Base-by-base conservation (phyloP, 2,888 invertebrate species). In the Glomeris marginata region DNA sequence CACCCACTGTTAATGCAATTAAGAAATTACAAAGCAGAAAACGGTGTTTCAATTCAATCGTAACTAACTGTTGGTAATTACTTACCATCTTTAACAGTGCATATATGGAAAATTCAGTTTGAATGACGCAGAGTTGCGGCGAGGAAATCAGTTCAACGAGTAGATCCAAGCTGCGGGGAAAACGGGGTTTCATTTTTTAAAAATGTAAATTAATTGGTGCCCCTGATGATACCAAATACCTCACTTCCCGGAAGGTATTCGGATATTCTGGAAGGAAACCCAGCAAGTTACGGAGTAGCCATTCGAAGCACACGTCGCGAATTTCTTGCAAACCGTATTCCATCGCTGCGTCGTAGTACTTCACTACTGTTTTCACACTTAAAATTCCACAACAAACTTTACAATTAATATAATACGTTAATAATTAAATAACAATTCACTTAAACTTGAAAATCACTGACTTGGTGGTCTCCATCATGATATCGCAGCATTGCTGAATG, bases 21-120 rank as follows among this genome's bases (percentile, higher is more conserved):
- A 38, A 41, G 28, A 15, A 41, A 41, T 42, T 52, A 34, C 18
- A 45, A 11, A 11, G 15, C n/a, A 28, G 36, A n/a, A 15, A 20
- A 28, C 33, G 16, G 45, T 34, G 36, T 40, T 44, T 41, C 20
- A 28, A 47, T 20, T 45, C 33, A 2, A n/a, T 37, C 21, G 42
- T 13, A n/a, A 38, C 18, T 21, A 41, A 45, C 11, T 42, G 43
- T 16, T 37, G 36, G 6, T 11, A 16, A 43, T 15, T 21, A 43
- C 45, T 52, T 59, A 66, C 66, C 60, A 75, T 74, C 59, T 81
- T 75, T 18, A 84, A 63, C 62, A 82, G 67, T 44, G 77, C 75
- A 58, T 84, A 84, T 38, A 83, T 66, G 34, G 81, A 80, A 64
- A 81, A 81, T 67, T 84, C 84, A 0, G 83, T 82, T 66, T 83